These are phyloP conservation scores for Eumacrocentrus americanus DNA, from an alignment of 2,888 invertebrate species.

Conservation along the genomic window DNA sequence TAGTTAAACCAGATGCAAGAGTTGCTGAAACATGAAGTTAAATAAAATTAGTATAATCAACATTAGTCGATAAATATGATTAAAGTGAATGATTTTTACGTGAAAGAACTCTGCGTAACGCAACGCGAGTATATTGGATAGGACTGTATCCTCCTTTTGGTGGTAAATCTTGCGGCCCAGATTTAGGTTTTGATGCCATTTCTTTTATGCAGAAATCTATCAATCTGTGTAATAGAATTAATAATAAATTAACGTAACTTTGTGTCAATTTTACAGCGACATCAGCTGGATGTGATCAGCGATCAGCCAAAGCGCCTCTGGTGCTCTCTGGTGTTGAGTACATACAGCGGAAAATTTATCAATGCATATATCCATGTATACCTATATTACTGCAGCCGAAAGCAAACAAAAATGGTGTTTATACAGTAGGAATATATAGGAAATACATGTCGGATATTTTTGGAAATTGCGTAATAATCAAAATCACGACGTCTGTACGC, in stretches of 20 bases:
- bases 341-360: neutral
- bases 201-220: neutral
- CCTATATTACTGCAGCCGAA: neutral
- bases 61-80: neutral
- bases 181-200: slow-evolving; percentile 59
- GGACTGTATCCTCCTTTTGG: slow-evolving; percentile 89
- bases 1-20: slow-evolving; percentile 42
- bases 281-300: no score
- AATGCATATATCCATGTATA: neutral
- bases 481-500: no score
- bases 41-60: neutral
- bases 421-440: no score
- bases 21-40: slow-evolving; percentile 42
- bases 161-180: slow-evolving; percentile 83
- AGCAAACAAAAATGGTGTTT: no score
- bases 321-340: neutral
- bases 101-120: slow-evolving; percentile 40
- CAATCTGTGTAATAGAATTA: neutral
- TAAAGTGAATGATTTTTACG: slow-evolving; percentile 38
- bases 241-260: neutral
- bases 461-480: no score
- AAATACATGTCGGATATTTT: no score
- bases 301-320: no score
- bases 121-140: slow-evolving; percentile 73
- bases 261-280: no score